Conservation (phyloP, 2,113 vertebrate genomes). For the Pterocles burchelli region DNA sequence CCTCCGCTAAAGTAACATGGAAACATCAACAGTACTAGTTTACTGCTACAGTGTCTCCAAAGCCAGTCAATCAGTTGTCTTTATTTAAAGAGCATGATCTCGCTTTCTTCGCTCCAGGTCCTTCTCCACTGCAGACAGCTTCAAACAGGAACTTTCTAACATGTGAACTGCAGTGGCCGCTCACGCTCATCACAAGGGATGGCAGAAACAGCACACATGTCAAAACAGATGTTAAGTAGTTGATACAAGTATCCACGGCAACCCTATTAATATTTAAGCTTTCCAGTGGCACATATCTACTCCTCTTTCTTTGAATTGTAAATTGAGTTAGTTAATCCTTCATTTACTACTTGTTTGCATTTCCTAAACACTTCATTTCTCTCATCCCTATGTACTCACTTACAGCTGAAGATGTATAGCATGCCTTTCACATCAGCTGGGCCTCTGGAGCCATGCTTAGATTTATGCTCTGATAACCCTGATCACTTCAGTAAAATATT, state of each 20-base stretch:
- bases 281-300: conserved; percentile 37
- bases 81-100: not conserved
- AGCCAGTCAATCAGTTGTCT: not conserved
- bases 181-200: not conserved
- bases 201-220: conserved; percentile 27
- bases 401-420: not conserved
- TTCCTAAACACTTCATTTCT: conserved; percentile 21
- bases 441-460: not conserved
- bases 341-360: conserved; percentile 56
- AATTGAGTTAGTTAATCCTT: conserved; percentile 49
- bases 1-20: not conserved
- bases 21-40: not conserved
- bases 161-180: not conserved
- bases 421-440: not conserved
- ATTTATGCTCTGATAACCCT: not conserved
- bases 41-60: not conserved
- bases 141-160: not conserved
- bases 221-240: conserved; percentile 42
- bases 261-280: conserved; percentile 47
- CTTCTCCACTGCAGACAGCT: not conserved
- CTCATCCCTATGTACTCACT: not conserved
- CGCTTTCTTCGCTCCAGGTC: not conserved
- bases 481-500: not conserved
- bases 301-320: conserved; percentile 62
- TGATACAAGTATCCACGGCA: conserved; percentile 36